Base-by-base conservation (phyloP, 2,797 vertebrate species). In the Anguilla anguilla region DNA sequence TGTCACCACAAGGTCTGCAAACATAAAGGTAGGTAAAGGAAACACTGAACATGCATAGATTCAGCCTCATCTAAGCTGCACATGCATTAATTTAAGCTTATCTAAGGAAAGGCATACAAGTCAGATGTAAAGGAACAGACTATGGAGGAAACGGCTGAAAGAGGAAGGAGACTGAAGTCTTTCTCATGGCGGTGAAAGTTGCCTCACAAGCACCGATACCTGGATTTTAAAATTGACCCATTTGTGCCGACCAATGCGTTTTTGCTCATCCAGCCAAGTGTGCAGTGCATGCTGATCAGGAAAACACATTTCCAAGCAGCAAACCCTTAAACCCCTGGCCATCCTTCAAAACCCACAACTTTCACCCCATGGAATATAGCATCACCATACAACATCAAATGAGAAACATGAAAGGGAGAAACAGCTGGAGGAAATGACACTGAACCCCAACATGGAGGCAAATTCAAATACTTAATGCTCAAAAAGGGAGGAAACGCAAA, bases 41-140 rank as follows among this genome's bases (percentile, higher is more conserved):
- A 81, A 46, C 77, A 57, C 77, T 22, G 22, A 43, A 81, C 77
- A 81, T 81, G 77, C 77, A 81, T 81, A 81, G 77, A 81, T 81
- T 81, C 39, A 49, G 43, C 39, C 43, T 81, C 7, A 46, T 49
- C 43, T 81, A 46, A 81, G 43, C 77, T 7, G 43, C 35, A 81
- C 77, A 81, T 81, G 77, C 77, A 81, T 81, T 2, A 19, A 49
- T 81, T 81, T 13, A 81, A 49, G 43, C 77, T 49, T 3, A 49
- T 46, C 74, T 79, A 46, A 79, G 19, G 39, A 79, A 79, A 79
- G 17, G 74, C 46, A 43, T 9, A 46, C 35, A 79, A 19, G 39
- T 7, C 4, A 17, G 6, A 79, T 79, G 74, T 22, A 46, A 43
- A 79, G 15, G 74, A 79, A 79, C 69, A 35, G 28, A 13, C 15